Conservation (phyloP, 2,113 vertebrate species). For the Callopanchax toddi region DNA sequence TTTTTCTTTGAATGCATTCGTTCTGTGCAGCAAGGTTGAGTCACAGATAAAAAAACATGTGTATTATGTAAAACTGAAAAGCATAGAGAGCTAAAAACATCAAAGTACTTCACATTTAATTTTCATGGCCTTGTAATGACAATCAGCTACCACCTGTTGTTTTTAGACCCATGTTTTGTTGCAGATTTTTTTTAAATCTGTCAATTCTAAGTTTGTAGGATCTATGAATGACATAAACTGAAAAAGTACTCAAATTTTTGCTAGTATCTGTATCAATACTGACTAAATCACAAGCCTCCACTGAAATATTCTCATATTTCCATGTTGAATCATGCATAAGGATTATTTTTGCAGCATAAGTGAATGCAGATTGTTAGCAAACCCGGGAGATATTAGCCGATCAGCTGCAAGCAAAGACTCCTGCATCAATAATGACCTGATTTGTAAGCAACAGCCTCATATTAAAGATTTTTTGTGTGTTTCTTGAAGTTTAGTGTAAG, state of each 20-base stretch:
- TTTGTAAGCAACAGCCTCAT: neutral
- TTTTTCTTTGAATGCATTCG: neutral
- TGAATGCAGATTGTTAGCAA: constrained; percentile 28
- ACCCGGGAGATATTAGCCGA: too few species aligned
- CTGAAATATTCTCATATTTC: constrained; percentile 4
- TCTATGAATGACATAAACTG: too few species aligned
- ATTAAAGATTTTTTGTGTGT: neutral
- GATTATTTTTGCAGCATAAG: constrained; percentile 10
- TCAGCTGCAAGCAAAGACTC: constrained; percentile 26
- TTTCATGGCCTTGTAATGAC: constrained; percentile 39
- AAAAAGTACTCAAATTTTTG: neutral
- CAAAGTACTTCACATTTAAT: constrained; percentile 17
- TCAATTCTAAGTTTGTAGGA: too few species aligned
- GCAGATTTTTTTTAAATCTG: too few species aligned
- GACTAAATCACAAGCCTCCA: constrained; percentile 11
- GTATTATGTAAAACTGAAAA: neutral
- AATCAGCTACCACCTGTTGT: neutral
- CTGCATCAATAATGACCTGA: constrained; percentile 20
- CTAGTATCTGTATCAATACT: neutral
- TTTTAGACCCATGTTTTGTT: too few species aligned
- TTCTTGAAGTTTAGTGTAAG: neutral
- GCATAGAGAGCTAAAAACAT: constrained; percentile 5
- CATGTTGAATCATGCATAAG: constrained; percentile 6
- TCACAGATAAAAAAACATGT: neutral
- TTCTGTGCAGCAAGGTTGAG: neutral